Evolutionary conservation across 2,888 invertebrate genomes (phyloP).

Genomic region (Colostygia pectinataria): DNA sequence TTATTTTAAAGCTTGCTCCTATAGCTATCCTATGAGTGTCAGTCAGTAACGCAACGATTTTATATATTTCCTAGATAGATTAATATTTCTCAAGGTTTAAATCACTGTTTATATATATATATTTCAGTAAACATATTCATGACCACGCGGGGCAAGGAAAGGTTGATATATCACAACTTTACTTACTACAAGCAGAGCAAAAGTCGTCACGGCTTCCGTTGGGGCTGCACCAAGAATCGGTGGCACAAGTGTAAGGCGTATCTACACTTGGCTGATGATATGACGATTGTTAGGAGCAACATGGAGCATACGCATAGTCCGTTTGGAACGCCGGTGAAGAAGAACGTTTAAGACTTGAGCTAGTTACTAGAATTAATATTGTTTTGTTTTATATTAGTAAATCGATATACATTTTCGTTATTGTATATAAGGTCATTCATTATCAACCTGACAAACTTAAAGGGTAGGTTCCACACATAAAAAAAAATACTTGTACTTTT

Average conservation of each 20-base stretch:
- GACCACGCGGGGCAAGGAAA: conserved; percentile 73
- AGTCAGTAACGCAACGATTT: too few relatives aligned
- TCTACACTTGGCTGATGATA: conserved; percentile 69
- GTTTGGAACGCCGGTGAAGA: conserved; percentile 29
- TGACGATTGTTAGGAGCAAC: conserved; percentile 71
- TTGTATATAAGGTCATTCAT: too few relatives aligned
- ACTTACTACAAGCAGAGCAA: conserved; percentile 76
- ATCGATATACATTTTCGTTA: too few relatives aligned
- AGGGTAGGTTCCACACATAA: too few relatives aligned
- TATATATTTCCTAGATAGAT: too few relatives aligned
- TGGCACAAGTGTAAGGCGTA: conserved; percentile 76
- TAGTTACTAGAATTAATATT: too few relatives aligned
- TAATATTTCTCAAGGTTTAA: too few relatives aligned
- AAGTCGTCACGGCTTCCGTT: conserved; percentile 67
- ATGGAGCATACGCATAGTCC: conserved; percentile 73
- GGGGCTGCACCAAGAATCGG: conserved; percentile 77
- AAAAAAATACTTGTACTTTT: too few relatives aligned
- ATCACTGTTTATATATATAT: conserved; percentile 8
- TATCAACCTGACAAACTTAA: too few relatives aligned
- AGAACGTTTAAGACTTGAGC: neutral
- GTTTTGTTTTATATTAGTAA: too few relatives aligned
- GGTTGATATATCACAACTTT: conserved; percentile 65
- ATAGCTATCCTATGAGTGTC: too few relatives aligned
- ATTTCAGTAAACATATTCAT: conserved; percentile 80
- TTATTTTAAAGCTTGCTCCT: too few relatives aligned